Conservation (phyloP, 2,888 invertebrate genomes). For the Augiades crinisus region DNA sequence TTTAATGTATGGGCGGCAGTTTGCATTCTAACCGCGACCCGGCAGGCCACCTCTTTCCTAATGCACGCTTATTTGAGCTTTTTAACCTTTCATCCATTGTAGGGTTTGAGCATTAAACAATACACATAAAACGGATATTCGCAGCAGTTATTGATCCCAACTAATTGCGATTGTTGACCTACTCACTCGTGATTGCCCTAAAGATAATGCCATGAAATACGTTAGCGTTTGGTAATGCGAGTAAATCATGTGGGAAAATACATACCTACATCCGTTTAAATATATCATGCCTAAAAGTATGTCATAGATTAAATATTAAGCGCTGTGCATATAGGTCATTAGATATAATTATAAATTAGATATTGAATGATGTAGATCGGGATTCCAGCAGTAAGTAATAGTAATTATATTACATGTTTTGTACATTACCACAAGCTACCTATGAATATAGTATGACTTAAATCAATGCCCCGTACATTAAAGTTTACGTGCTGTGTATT, state of each 20-base stretch:
- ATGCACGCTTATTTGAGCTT: conserved; percentile 81
- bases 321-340: no score
- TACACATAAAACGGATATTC: conserved; percentile 69
- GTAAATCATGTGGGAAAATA: conserved; percentile 16
- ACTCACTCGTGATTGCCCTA: conserved; percentile 21
- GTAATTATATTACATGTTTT: neutral
- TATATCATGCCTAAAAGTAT: neutral
- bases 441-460: neutral
- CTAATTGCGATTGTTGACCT: conserved; percentile 42
- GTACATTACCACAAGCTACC: neutral
- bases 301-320: neutral
- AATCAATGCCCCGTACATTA: neutral
- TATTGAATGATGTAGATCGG: no score
- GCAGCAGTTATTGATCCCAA: conserved; percentile 58
- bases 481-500: neutral
- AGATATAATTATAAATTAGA: no score
- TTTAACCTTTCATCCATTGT: conserved; percentile 79
- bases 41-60: conserved; percentile 80
- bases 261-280: neutral
- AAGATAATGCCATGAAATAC: conserved; percentile 19
- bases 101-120: conserved; percentile 74
- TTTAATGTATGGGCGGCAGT: conserved; percentile 82
- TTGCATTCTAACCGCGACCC: conserved; percentile 81
- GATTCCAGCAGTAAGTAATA: no score
- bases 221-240: conserved; percentile 6